Evolutionary conservation across 2,888 invertebrate genomes (phyloP).

Genomic region (Macrophya annulata): DNA sequence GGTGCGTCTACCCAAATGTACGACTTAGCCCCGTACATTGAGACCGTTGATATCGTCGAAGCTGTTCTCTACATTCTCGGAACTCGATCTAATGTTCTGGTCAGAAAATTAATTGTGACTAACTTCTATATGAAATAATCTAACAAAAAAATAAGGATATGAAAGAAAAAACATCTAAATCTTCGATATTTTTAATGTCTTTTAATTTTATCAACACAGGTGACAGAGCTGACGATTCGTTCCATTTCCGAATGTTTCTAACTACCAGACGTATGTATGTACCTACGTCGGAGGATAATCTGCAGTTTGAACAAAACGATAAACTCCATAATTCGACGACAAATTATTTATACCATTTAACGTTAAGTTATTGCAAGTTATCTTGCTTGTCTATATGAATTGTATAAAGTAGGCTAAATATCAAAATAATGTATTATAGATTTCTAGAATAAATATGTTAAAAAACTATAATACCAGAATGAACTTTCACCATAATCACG

Average conservation of each 20-base stretch:
- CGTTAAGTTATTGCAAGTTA: too few relatives aligned
- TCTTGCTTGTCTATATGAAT: too few relatives aligned
- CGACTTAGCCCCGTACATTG: background rate
- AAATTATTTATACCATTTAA: too few relatives aligned
- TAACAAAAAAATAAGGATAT: too few relatives aligned
- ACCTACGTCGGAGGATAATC: too few relatives aligned
- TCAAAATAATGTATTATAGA: background rate
- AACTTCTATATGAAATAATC: too few relatives aligned
- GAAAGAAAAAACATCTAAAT: background rate
- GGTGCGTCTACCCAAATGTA: slow-evolving; percentile 62
- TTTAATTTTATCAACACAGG: background rate
- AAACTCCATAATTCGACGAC: too few relatives aligned
- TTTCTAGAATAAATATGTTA: background rate
- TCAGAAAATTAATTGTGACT: too few relatives aligned
- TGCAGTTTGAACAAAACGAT: too few relatives aligned
- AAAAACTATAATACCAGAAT: background rate
- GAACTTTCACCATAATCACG: background rate
- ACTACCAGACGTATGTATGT: too few relatives aligned
- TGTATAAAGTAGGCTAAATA: too few relatives aligned
- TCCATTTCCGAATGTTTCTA: background rate
- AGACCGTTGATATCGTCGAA: slow-evolving; percentile 82
- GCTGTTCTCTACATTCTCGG: slow-evolving; percentile 81
- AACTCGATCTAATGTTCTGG: slow-evolving; percentile 58
- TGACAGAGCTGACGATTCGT: slow-evolving; percentile 54
- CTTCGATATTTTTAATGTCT: background rate